These are phyloP conservation scores for Syngnathus typhle DNA, from an alignment of 2,113 vertebrate genomes.

Conservation along the genomic window DNA sequence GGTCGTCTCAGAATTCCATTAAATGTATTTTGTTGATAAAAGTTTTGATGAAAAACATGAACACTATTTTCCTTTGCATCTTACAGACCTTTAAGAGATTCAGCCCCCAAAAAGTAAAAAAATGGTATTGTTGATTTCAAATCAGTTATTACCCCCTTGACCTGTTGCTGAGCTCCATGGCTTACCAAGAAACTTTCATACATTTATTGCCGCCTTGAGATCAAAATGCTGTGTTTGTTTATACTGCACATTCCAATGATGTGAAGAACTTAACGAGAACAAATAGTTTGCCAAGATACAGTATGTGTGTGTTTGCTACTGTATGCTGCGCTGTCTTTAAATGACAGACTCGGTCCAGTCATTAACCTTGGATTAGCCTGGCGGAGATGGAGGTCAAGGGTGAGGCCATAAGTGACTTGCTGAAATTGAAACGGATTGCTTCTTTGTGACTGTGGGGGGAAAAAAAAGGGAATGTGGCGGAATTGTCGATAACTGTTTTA, in stretches of 20 bases:
- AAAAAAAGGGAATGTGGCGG: slow-evolving; percentile 1
- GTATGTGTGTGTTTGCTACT: background rate
- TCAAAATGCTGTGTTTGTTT: slow-evolving; percentile 28
- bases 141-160: background rate
- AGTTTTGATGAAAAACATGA: background rate
- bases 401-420: slow-evolving; percentile 41
- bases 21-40: background rate
- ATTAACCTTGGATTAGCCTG: slow-evolving; percentile 59
- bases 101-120: background rate
- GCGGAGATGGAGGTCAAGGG: slow-evolving; percentile 44
- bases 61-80: background rate
- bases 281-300: background rate
- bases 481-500: too few relatives aligned
- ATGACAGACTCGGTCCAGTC: slow-evolving; percentile 15
- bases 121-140: slow-evolving; percentile 26
- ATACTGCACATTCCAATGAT: slow-evolving; percentile 4
- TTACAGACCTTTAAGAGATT: slow-evolving; percentile 4
- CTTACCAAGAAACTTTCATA: slow-evolving; percentile 14
- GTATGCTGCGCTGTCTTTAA: background rate
- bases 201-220: slow-evolving; percentile 43
- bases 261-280: background rate
- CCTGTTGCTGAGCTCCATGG: slow-evolving; percentile 15
- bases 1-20: too few relatives aligned
- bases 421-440: slow-evolving; percentile 40
- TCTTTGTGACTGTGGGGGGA: slow-evolving; percentile 14